Evolutionary conservation across 2,797 vertebrate genomes (phyloP).

Genomic region (Rhinophrynus dorsalis): DNA sequence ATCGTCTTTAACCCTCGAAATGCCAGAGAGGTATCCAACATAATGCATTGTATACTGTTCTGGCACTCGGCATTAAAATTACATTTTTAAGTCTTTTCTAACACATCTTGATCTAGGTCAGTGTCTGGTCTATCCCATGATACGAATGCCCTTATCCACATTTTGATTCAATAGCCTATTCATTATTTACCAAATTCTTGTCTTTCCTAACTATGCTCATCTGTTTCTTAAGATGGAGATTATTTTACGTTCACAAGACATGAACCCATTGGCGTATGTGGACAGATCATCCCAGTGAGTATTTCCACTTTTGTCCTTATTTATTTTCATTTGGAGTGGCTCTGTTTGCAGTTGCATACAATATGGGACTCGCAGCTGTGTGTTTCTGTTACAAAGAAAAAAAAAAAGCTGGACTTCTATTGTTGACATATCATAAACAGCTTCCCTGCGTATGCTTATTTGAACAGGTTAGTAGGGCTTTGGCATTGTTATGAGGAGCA

Average conservation of each 20-base stretch:
- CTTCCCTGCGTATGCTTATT: conserved; percentile 71
- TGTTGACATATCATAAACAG: conserved; percentile 74
- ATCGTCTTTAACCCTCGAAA: too few relatives aligned
- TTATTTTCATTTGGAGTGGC: conserved; percentile 70
- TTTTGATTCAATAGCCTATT: too few relatives aligned
- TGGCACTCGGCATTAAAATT: too few relatives aligned
- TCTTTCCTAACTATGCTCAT: too few relatives aligned
- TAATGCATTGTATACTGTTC: too few relatives aligned
- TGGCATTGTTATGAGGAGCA: conserved; percentile 64
- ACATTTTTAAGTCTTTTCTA: too few relatives aligned
- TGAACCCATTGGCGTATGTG: conserved; percentile 97
- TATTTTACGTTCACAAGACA: conserved; percentile 97
- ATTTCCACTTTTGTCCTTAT: conserved; percentile 62
- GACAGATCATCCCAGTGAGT: conserved; percentile 99
- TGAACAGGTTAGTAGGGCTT: conserved; percentile 72
- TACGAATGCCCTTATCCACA: too few relatives aligned
- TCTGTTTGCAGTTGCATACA: conserved; percentile 68
- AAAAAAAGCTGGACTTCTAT: conserved; percentile 64
- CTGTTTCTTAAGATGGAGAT: conserved; percentile 85
- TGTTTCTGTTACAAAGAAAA: conserved; percentile 62
- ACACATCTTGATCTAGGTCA: too few relatives aligned
- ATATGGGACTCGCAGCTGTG: conserved; percentile 62
- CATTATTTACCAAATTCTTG: too few relatives aligned
- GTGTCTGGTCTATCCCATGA: too few relatives aligned
- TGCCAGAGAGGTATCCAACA: too few relatives aligned